Base-by-base conservation (phyloP, 1,140 invertebrate species). In the Charaxes varanes region DNA sequence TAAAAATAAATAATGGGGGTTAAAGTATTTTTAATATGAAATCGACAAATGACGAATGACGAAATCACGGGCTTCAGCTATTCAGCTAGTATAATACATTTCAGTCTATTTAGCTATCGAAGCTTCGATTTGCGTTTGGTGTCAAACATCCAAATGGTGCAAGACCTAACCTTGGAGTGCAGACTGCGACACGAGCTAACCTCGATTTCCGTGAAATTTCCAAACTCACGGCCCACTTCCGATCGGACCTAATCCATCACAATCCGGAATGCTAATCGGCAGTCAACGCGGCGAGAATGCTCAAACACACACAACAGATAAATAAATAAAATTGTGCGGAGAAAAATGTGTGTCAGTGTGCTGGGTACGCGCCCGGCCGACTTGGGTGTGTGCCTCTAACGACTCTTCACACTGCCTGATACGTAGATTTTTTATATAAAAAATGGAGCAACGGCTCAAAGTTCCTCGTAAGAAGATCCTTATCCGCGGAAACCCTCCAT, bases 301-400 rank as follows among this genome's bases (percentile, higher is more conserved):
- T 54, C 59, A 65, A 73, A 65, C 46, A 16, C 12, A 38, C 28
- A 38, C n/a, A 31, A 53, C 49, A 55, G 41, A 60, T 66, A 69
- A 62, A 72, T 67, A 69, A 68, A 73, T 70, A 69, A 73, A 77
- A 67, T 63, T 56, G 62, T 59, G 55, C 44, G 51, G 42, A 57
- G 54, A 66, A 68, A 72, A 65, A 80, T 80, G 66, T 78, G 51
- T 76, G 76, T 76, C 51, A 80, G 72, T 80, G 56, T 77, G 76
- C 60, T 73, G 60, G 46, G 50, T 31, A 32, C 49, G 19, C 53
- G 41, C 62, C 49, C 50, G 47, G 62, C 26, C 26, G 32, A 36
- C 41, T 27, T 35, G 40, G 10, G 32, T 31, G 41, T 19, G 26
- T 15, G 12, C 12, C 13, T 7, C 12, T 42, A 43, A 36, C 13